Percentiles rank a stretch among this genome's conserved stretches.
These are phyloP conservation scores for Eugnorisma glareosa DNA, from an alignment of 2,888 invertebrate genomes.

Conservation along the genomic window DNA sequence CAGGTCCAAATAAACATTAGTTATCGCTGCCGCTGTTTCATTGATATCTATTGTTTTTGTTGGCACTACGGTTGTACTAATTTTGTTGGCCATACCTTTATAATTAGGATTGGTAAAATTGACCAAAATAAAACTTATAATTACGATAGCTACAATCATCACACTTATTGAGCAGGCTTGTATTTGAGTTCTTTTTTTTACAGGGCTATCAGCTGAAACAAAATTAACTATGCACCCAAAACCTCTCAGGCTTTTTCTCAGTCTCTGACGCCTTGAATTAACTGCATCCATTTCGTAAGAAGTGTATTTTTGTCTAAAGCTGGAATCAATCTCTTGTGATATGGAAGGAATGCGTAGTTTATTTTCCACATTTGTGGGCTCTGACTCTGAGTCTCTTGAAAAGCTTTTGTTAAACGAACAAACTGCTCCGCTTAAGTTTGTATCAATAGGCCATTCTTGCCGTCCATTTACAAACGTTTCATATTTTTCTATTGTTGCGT, in stretches of 20 bases:
- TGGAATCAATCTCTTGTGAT: conserved; percentile 85
- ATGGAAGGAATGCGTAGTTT: conserved; percentile 85
- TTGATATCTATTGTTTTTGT: conserved; percentile 79
- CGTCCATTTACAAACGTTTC: conserved; percentile 63
- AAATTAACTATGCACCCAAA: conserved; percentile 87
- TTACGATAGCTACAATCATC: conserved; percentile 88
- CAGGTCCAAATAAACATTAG: conserved; percentile 75
- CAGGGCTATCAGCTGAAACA: conserved; percentile 84
- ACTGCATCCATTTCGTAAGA: conserved; percentile 80
- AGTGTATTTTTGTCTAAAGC: conserved; percentile 83
- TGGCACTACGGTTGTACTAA: conserved; percentile 88
- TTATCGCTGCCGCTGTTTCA: conserved; percentile 79
- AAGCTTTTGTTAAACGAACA: conserved; percentile 68
- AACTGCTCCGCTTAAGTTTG: conserved; percentile 66
- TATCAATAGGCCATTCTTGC: conserved; percentile 69
- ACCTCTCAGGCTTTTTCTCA: conserved; percentile 87
- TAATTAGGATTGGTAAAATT: conserved; percentile 87
- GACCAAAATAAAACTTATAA: conserved; percentile 88
- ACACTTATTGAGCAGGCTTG: conserved; percentile 90
- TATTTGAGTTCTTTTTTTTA: conserved; percentile 88
- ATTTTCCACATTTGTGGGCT: conserved; percentile 67
- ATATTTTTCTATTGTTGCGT: conserved; percentile 64
- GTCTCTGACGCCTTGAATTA: conserved; percentile 79
- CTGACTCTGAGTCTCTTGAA: conserved; percentile 66
- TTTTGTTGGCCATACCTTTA: conserved; percentile 79